These are phyloP conservation scores for Macroteleia sp. DNA, from an alignment of 2,888 invertebrate genomes.

Conservation along the genomic window DNA sequence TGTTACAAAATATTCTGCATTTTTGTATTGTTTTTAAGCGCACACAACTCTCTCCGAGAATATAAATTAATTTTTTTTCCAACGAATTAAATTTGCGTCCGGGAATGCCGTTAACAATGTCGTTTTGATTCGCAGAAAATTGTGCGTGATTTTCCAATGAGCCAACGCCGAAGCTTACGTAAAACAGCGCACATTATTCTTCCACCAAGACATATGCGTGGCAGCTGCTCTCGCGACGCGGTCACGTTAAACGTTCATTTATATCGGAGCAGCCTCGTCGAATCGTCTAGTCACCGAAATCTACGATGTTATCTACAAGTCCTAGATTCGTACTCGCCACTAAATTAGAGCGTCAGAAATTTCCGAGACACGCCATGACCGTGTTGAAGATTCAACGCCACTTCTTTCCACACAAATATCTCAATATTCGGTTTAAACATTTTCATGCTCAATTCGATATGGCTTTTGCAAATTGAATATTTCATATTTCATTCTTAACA, in stretches of 20 bases:
- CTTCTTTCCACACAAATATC: too few species aligned
- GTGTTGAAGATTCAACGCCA: constrained; percentile 7
- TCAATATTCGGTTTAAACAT: too few species aligned
- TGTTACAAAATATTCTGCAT: not conserved
- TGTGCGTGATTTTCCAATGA: constrained; percentile 61
- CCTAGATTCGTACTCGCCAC: constrained; percentile 57
- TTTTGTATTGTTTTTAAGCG: not conserved
- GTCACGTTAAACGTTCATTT: constrained; percentile 67
- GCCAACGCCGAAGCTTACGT: constrained; percentile 69
- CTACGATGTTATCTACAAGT: constrained; percentile 65
- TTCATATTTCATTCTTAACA: too few species aligned
- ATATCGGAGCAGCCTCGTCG: constrained; percentile 70
- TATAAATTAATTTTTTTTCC: too few species aligned
- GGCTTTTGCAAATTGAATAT: too few species aligned
- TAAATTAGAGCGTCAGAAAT: constrained; percentile 58
- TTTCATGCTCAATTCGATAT: too few species aligned
- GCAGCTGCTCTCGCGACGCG: constrained; percentile 74
- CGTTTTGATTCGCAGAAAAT: constrained; percentile 54
- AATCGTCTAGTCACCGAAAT: constrained; percentile 64
- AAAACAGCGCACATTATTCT: constrained; percentile 77
- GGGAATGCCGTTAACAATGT: too few species aligned
- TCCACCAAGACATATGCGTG: constrained; percentile 77
- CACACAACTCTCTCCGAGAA: not conserved
- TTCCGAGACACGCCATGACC: constrained; percentile 22
- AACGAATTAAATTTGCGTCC: too few species aligned